phyloP scores from a whole-genome alignment of 2,888 invertebrate species.

The Synergus laeviventris region DNA sequence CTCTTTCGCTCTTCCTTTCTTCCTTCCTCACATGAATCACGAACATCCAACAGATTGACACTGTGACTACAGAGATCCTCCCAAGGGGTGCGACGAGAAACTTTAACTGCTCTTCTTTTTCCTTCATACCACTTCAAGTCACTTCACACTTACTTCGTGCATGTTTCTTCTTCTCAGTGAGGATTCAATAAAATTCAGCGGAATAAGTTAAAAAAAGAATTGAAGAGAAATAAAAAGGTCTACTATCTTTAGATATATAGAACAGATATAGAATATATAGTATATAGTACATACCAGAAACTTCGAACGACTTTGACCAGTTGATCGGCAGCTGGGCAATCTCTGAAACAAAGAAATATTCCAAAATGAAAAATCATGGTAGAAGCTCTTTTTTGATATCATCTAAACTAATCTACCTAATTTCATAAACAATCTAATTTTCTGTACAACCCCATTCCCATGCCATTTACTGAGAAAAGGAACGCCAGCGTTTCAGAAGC shows the following conservation, averaged over 20 bases:
- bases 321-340: slow-evolving; percentile 37
- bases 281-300: slow-evolving; percentile 17
- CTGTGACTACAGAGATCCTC: slow-evolving; percentile 1
- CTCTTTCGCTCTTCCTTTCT: slow-evolving; percentile 42
- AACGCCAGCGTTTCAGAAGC: slow-evolving; percentile 11
- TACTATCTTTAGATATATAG: too few species aligned
- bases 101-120: not conserved
- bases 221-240: not conserved
- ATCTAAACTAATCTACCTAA: not conserved
- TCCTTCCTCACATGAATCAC: not conserved
- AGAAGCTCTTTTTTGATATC: not conserved
- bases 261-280: not conserved
- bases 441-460: slow-evolving; percentile 1
- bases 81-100: not conserved
- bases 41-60: slow-evolving; percentile 25
- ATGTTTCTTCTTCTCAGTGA: too few species aligned
- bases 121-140: not conserved
- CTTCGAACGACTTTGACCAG: slow-evolving; percentile 30
- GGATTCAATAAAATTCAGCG: too few species aligned
- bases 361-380: not conserved
- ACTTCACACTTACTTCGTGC: not conserved
- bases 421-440: not conserved
- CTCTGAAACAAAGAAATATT: slow-evolving; percentile 5
- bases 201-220: too few species aligned
- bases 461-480: not conserved